Base-by-base conservation (phyloP, 1,140 invertebrate genomes). In the Bicyclus anynana region DNA sequence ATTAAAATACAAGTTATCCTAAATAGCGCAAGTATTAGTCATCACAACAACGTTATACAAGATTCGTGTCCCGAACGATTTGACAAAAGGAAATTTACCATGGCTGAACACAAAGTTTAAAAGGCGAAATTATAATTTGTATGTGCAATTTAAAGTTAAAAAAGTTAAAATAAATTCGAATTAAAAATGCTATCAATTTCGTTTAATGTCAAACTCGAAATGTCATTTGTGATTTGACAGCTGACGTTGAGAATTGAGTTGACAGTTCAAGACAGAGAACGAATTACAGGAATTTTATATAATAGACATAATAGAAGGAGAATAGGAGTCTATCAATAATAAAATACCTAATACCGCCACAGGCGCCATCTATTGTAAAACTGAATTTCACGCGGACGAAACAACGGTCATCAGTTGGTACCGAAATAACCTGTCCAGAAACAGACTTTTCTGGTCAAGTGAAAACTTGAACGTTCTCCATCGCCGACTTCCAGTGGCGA, bases 21-120 rank as follows among this genome's bases (percentile, higher is more conserved):
- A 61, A 63, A 55, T 63, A 54, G 63, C 69, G 50, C 59, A 57
- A 66, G 74, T 71, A 86, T 88, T 88, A 88, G 85, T 88, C 85
- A 87, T 84, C 85, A 84, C 54, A 81, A 77, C 73, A 67, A 54
- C 38, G 65, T 48, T 44, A 44, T 49, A 35, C 2, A 35, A 16
- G 2, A 53, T 33, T 18, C 10, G 12, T 9, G 13, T 17, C 37
- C 16, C 13, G 6, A 21, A 33, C 50, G 50, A 12, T 53, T 12
- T 40, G 7, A 40, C 37, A 7, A 1, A 2, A 40, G 6, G 4
- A 23, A 44, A 7, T 21, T 70, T 62, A 71, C 68, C 68, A 71
- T 71, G 62, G 38, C 53, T 51, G 18, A 58, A 62, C 48, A 23
- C 40, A 53, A 61, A 44, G 29, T 37, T 61, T 35, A 50, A 54